These are phyloP conservation scores for Amphiura filiformis DNA, from an alignment of 35 echinoderm and acorn worm genomes.

Conservation along the genomic window DNA sequence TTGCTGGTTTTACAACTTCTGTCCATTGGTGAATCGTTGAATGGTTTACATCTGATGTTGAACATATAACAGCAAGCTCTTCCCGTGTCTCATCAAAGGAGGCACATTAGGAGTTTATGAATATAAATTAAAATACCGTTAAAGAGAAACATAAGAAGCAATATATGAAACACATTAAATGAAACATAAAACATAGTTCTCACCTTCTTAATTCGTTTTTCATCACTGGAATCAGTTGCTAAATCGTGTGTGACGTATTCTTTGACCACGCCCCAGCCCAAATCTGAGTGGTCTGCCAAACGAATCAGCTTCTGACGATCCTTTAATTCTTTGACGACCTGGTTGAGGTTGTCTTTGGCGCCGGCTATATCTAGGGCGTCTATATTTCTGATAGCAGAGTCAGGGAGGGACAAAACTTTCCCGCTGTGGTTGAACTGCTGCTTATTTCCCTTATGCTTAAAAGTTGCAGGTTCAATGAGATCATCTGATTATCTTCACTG, in stretches of 20 bases:
- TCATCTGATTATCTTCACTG: too few relatives aligned
- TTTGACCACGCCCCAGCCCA: slow-evolving; percentile 38
- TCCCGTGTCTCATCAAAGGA: too few relatives aligned
- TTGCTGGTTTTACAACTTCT: too few relatives aligned
- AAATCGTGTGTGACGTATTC: slow-evolving; percentile 30
- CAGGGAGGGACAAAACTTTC: background rate
- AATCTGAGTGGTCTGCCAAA: slow-evolving; percentile 27
- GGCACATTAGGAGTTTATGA: too few relatives aligned
- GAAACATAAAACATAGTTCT: too few relatives aligned
- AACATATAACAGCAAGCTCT: too few relatives aligned
- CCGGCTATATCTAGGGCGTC: background rate
- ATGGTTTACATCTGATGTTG: too few relatives aligned
- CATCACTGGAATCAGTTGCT: slow-evolving; percentile 12
- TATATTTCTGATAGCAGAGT: background rate
- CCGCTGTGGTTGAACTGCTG: slow-evolving; percentile 16
- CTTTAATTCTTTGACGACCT: background rate
- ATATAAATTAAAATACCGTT: too few relatives aligned
- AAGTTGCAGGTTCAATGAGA: background rate
- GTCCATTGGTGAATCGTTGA: too few relatives aligned
- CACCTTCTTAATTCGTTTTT: slow-evolving; percentile 28
- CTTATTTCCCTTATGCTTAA: background rate
- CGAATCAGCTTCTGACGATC: slow-evolving; percentile 27
- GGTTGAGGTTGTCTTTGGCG: background rate
- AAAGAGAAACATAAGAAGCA: too few relatives aligned
- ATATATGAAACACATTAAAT: too few relatives aligned